Base-by-base conservation (phyloP, 2,888 invertebrate genomes). In the Adineta ricciae region DNA sequence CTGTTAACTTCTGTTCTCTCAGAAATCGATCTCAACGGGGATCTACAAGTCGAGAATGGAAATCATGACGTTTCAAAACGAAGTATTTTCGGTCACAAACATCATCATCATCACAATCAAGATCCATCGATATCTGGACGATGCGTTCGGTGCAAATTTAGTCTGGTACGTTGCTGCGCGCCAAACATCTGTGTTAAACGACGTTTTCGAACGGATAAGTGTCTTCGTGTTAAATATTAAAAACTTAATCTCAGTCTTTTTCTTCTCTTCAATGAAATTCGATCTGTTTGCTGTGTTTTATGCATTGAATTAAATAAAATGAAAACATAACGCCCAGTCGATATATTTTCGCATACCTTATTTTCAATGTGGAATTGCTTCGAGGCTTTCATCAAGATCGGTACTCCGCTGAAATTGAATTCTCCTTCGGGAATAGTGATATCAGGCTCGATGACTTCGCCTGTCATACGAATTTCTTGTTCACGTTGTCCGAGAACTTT, bases 401-500 rank as follows among this genome's bases (percentile, higher is more conserved):
- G 90, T 0, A 91, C 90, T 27, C 90, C 90, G 72, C 90, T 90
- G 87, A 91, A 89, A 86, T 89, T 88, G 87, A 90, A 90, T 24
- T 87, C 87, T 2, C 87, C 89, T 87, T 89, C 85, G 86, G 89
- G 88, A 86, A 91, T 90, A 85, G 89, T 89, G 5, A 91, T 89
- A 84, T 86, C 84, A 19, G 91, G 91, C 24, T 89, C 88, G 85
- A 90, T 89, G 73, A 90, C 90, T 8, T 89, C 89, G 8, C 90
- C 90, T n/a, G 90, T 89, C 88, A 91, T 88, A 46, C 90, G 87
- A 49, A 91, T 87, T 84, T 90, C 90, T 83, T 90, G 87, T 46
- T 88, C 88, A 87, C 89, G 89, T 50, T 89, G 88, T 36, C 89
- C 89, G 85, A 89, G 89, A 84, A 91, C 88, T 50, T 89, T 88